Conservation (phyloP, 2,888 invertebrate genomes). For the Lymantria monacha region DNA sequence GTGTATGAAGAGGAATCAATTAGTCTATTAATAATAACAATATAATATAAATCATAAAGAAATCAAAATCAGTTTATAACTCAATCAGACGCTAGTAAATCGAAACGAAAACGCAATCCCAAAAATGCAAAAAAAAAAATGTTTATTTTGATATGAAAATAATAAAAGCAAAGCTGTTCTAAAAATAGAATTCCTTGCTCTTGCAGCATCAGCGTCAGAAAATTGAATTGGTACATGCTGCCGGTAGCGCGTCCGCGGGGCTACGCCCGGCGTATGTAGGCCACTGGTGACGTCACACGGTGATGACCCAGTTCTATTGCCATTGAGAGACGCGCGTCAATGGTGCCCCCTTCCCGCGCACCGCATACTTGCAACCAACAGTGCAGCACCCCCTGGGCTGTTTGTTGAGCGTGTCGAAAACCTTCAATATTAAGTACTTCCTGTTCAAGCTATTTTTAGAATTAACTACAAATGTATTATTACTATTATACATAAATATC, state of each 20-base stretch:
- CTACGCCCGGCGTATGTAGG: constrained; percentile 75
- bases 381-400: constrained; percentile 36
- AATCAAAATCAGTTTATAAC: background rate
- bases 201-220: constrained; percentile 49
- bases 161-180: constrained; percentile 43
- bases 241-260: constrained; percentile 48
- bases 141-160: constrained; percentile 19
- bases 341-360: constrained; percentile 56
- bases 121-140: constrained; percentile 11
- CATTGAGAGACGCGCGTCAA: constrained; percentile 80
- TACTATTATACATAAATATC: too few relatives aligned
- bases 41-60: background rate
- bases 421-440: background rate
- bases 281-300: constrained; percentile 71
- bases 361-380: constrained; percentile 38
- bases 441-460: background rate
- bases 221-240: constrained; percentile 45
- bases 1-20: too few relatives aligned
- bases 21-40: too few relatives aligned
- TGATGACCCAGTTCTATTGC: constrained; percentile 73
- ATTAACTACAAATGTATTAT: background rate
- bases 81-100: background rate
- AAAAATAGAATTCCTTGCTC: constrained; percentile 63
- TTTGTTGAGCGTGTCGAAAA: constrained; percentile 24
- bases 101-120: background rate